These are phyloP conservation scores for Polyommatus icarus DNA, from an alignment of 2,888 invertebrate species.

Conservation along the genomic window DNA sequence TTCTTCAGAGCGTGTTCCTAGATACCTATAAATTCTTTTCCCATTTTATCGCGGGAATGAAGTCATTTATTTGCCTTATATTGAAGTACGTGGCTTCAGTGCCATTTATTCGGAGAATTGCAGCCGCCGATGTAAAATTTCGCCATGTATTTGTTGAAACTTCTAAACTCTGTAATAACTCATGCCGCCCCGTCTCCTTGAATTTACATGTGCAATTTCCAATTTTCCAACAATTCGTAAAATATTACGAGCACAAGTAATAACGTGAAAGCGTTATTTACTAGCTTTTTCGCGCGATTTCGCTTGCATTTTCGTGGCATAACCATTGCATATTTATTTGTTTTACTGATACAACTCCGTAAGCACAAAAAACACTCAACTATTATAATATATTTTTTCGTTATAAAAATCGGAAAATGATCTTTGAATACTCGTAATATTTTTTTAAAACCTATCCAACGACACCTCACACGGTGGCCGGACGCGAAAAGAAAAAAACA, in stretches of 20 bases:
- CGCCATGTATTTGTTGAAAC: slow-evolving; percentile 29
- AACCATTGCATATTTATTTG: too few species aligned
- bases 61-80: slow-evolving; percentile 70
- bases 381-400: too few species aligned
- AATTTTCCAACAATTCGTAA: slow-evolving; percentile 19
- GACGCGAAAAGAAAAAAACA: too few species aligned
- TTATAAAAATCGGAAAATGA: too few species aligned
- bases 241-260: slow-evolving; percentile 6
- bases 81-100: slow-evolving; percentile 53
- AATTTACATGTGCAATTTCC: slow-evolving; percentile 20
- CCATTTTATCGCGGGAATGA: slow-evolving; percentile 60
- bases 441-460: too few species aligned
- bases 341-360: too few species aligned
- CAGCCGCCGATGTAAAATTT: slow-evolving; percentile 25
- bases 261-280: not conserved
- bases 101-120: slow-evolving; percentile 44
- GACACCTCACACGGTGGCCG: too few species aligned
- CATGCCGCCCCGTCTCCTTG: slow-evolving; percentile 1
- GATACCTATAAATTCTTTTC: slow-evolving; percentile 62
- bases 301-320: not conserved
- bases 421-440: too few species aligned
- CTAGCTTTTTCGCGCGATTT: not conserved
- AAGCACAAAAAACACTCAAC: too few species aligned
- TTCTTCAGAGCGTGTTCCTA: slow-evolving; percentile 51
- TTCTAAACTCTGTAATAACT: slow-evolving; percentile 11